A percentile compares a stretch with the other conserved stretches of the same genome.
These are phyloP conservation scores for Chrysocyon brachyurus DNA, from an alignment of 2,797 vertebrate genomes.

Conservation along the genomic window DNA sequence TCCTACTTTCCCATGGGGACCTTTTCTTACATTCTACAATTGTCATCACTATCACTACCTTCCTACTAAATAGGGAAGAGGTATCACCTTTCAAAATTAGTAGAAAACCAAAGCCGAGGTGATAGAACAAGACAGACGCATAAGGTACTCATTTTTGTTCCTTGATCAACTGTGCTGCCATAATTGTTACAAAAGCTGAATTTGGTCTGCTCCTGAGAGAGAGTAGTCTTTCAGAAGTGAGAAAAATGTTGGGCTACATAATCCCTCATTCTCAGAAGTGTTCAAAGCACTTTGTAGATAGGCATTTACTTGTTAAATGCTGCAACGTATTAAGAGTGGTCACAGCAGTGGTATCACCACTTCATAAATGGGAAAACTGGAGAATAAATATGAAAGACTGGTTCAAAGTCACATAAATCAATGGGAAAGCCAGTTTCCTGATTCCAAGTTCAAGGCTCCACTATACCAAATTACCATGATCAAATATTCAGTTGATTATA, in stretches of 20 bases:
- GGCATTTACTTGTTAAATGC: slow-evolving; percentile 22
- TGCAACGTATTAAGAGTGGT: neutral
- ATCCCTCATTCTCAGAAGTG: slow-evolving; percentile 15
- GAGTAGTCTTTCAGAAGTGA: neutral
- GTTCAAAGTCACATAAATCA: slow-evolving; percentile 62
- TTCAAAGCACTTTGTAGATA: neutral
- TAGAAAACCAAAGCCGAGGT: slow-evolving; percentile 12
- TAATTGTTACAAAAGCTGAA: slow-evolving; percentile 27
- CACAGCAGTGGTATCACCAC: neutral
- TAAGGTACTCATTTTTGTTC: slow-evolving; percentile 11
- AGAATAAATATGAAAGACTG: neutral
- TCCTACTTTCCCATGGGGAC: neutral
- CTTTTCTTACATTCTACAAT: neutral
- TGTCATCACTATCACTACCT: neutral
- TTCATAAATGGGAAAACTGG: neutral
- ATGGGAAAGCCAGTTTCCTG: neutral
- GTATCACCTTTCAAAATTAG: slow-evolving; percentile 59
- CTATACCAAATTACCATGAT: neutral
- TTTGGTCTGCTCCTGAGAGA: neutral
- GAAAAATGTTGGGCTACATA: slow-evolving; percentile 8
- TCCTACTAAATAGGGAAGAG: neutral
- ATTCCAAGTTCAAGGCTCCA: slow-evolving; percentile 48
- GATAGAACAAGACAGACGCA: slow-evolving; percentile 4
- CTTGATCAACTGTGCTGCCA: neutral
- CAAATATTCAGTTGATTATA: slow-evolving; percentile 30